Base-by-base conservation (phyloP, 2,113 vertebrate genomes). In the Callospermophilus lateralis region DNA sequence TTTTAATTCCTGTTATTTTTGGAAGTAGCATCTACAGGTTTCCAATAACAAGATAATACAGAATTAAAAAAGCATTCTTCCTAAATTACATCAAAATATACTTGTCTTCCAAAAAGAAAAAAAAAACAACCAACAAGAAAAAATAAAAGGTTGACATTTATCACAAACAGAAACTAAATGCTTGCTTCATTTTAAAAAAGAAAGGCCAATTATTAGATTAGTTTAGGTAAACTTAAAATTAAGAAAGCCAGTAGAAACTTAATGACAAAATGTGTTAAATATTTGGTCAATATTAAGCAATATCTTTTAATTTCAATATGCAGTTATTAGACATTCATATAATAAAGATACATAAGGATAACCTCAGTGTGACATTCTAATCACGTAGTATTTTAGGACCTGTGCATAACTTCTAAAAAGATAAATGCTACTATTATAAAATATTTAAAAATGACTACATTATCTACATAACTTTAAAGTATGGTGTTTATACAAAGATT, bases 211-310 rank as follows among this genome's bases (percentile, higher is more conserved):
- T 67, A 90, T 78, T 96, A 96, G 74, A 53, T 89, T 88, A 96
- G 73, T 37, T 95, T 94, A 96, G 93, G 17, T 78, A 93, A 95
- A 92, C 58, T 84, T 87, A 96, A 61, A 89, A 94, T 84, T 95
- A 94, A 95, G 53, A 96, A 93, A 96, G 26, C 45, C 83, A 96
- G 26, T 93, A 98, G 96, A 96, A 97, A 89, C 61, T 79, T 96
- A 95, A 96, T 78, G 85, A 97, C 37, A 97, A 96, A 93, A 67
- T 89, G 11, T 93, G 83, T 90, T 87, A 94, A 92, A 37, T 93
- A 92, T 80, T 87, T 0, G 19, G 48, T 89, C 91, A 96, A 53
- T 83, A 93, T 89, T 96, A 94, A 88, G 72, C 10, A 92, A 34
- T 87, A 72, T 63, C 13, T 89, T 77, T 92, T 93, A 79, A 97